Evolutionary conservation across 2,113 vertebrate species (phyloP), one percentile per base, ranked within the genome.

Genomic region (Willisornis vidua): DNA sequence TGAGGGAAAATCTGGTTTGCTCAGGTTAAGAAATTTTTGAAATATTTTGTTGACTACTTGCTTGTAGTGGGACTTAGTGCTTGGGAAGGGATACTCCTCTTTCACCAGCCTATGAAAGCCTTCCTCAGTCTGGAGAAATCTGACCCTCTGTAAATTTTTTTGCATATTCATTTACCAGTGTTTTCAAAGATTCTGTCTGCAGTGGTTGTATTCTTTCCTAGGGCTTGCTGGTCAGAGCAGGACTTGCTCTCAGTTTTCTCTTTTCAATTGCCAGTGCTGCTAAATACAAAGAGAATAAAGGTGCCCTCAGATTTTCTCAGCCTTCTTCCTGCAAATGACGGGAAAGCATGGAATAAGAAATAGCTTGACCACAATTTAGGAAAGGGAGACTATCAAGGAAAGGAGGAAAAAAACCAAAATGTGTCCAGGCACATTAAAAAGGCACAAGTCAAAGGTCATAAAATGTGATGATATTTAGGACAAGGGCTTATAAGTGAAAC

Each of bases 151-250:
- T 87, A 89, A 94, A 90, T 89, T 49, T 78, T 73, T 96, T 89
- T 88, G 61, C 83, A 68, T 90, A 75, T 90, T 94, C 45, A 71
- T 87, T 91, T 87, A 84, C 39, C 9, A 91, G 59, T 35, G 74
- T 94, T 65, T 88, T 92, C 85, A 95, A 93, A 94, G 35, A 67
- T 92, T 91, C 67, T 88, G 49, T 81, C 85, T 92, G 39, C 79
- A 87, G 31, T 92, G 75, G 54, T 61, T 75, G 12, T 85, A 78
- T 72, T 93, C 62, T 92, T 89, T 90, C 88, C 80, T 39, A 71
- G 20, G 68, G 54, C 73, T 90, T 92, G 41, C 62, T 89, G 70
- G 91, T 91, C 77, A 70, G 84, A 91, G 84, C 48, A 85, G 54
- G 35, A 87, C 41, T 87, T 87, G 61, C 58, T 92, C 37, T 89